These are phyloP conservation scores for Lycodopsis pacificus DNA, from an alignment of 2,797 vertebrate genomes.

Conservation along the genomic window DNA sequence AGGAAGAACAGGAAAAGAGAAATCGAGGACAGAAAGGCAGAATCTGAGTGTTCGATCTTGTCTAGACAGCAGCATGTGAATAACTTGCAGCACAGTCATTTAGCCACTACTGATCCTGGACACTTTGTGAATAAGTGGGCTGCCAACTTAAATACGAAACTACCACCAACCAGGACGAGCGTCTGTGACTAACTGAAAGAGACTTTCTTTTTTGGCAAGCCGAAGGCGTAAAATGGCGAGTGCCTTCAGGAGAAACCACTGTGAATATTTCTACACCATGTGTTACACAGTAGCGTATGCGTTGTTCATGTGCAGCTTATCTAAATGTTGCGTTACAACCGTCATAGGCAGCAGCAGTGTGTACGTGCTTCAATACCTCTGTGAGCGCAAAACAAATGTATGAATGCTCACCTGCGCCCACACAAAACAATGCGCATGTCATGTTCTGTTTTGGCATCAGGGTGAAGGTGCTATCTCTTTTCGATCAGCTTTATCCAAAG, in stretches of 20 bases:
- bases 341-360: conserved; percentile 38
- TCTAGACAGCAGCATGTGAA: conserved; percentile 64
- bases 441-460: conserved; percentile 51
- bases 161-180: conserved; percentile 28
- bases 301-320: conserved; percentile 56
- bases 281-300: conserved; percentile 32
- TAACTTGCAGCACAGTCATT: conserved; percentile 58
- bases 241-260: conserved; percentile 65
- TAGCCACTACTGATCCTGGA: conserved; percentile 54
- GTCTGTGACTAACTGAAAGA: conserved; percentile 40
- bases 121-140: conserved; percentile 50
- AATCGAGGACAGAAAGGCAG: conserved; percentile 51
- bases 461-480: conserved; percentile 57
- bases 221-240: conserved; percentile 6
- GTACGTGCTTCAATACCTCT: conserved; percentile 46
- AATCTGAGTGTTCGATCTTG: conserved; percentile 50
- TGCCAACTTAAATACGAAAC: conserved; percentile 59
- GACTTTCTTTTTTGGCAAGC: conserved; percentile 41
- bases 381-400: conserved; percentile 45
- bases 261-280: conserved; percentile 65
- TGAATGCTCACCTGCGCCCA: conserved; percentile 7
- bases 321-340: conserved; percentile 42
- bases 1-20: conserved; percentile 38
- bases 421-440: conserved; percentile 17
- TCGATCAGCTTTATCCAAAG: conserved; percentile 66